Conservation (phyloP, 2,113 vertebrate genomes). For the Pleuronectes platessa region DNA sequence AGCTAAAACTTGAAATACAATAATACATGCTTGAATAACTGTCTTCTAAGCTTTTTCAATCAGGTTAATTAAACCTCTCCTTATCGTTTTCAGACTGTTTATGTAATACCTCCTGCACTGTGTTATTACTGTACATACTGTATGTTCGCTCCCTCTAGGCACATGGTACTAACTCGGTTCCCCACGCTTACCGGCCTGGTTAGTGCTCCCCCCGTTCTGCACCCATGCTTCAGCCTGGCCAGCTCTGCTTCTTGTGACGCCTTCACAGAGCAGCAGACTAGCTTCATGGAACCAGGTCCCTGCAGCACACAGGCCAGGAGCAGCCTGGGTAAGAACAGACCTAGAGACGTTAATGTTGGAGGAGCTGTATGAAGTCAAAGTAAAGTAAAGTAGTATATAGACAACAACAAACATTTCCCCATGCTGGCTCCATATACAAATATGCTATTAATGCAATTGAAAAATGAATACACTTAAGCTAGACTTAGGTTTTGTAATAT, state of each 20-base stretch:
- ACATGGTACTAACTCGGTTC: slow-evolving; percentile 86
- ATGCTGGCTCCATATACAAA: slow-evolving; percentile 27
- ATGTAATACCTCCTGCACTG: slow-evolving; percentile 24
- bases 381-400: neutral
- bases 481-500: no score
- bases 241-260: slow-evolving; percentile 83
- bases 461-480: neutral
- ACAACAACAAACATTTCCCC: neutral
- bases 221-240: slow-evolving; percentile 83
- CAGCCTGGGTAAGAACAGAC: slow-evolving; percentile 81
- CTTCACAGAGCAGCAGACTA: slow-evolving; percentile 86
- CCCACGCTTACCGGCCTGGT: slow-evolving; percentile 84
- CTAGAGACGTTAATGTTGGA: neutral
- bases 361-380: neutral
- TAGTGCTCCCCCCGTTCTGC: slow-evolving; percentile 79
- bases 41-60: neutral
- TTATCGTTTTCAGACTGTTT: neutral
- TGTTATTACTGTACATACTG: slow-evolving; percentile 54
- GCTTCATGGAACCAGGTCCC: slow-evolving; percentile 83
- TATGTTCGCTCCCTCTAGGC: slow-evolving; percentile 78
- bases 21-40: slow-evolving; percentile 1
- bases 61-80: neutral
- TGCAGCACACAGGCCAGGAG: slow-evolving; percentile 80
- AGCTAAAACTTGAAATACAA: neutral
- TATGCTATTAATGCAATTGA: neutral